Conservation (phyloP, 2,888 invertebrate genomes). For the Zelleria hepariella region DNA sequence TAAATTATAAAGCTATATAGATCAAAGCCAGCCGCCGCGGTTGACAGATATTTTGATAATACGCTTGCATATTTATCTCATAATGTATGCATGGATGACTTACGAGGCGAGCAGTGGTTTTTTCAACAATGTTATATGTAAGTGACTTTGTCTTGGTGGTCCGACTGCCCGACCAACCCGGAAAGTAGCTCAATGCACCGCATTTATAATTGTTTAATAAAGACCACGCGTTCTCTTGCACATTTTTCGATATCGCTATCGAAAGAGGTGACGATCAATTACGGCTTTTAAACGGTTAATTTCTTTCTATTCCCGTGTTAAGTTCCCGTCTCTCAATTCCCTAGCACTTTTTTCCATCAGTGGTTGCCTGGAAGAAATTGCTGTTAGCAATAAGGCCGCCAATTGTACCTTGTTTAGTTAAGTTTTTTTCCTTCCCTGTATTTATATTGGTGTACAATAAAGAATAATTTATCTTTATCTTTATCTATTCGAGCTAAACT, state of each 20-base stretch:
- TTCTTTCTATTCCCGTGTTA: no score
- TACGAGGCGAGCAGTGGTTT: conserved; percentile 54
- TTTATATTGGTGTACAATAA: no score
- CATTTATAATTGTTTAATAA: background rate
- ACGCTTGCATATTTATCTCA: conserved; percentile 45
- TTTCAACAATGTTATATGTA: conserved; percentile 58
- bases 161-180: conserved; percentile 47
- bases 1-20: conserved; percentile 17
- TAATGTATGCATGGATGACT: conserved; percentile 62
- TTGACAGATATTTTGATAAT: conserved; percentile 66
- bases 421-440: no score
- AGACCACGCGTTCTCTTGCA: background rate
- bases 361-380: no score
- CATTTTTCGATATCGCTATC: background rate
- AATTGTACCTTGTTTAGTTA: no score
- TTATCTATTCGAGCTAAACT: background rate
- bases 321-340: no score
- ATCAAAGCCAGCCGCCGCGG: conserved; percentile 53
- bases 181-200: conserved; percentile 44
- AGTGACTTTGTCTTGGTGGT: conserved; percentile 60
- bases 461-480: no score
- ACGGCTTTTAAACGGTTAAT: background rate
- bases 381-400: no score
- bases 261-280: conserved; percentile 17
- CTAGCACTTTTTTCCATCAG: no score